Conservation (phyloP, 2,888 invertebrate genomes). For the Trichogramma evanescens region DNA sequence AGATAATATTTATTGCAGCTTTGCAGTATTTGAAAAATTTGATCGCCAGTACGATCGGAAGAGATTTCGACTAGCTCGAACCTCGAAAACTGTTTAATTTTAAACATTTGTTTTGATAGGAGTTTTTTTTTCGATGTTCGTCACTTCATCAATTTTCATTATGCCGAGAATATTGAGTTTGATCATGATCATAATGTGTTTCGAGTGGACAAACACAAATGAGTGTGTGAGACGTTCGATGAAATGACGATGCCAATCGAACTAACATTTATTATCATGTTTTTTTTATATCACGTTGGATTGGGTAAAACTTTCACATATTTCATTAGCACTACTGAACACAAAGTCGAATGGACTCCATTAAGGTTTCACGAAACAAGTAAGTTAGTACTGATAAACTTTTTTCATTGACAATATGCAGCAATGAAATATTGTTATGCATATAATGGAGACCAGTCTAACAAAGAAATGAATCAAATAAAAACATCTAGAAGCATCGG, state of each 20-base stretch:
- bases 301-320: conserved; percentile 22
- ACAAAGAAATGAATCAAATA: too few species aligned
- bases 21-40: too few species aligned
- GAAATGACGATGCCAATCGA: conserved; percentile 21
- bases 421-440: too few species aligned
- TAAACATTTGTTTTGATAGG: conserved; percentile 15
- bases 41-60: background rate
- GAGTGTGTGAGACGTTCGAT: conserved; percentile 14
- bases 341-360: conserved; percentile 19
- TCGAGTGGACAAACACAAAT: conserved; percentile 15
- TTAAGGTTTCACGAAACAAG: background rate
- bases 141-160: conserved; percentile 16
- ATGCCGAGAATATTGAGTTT: background rate
- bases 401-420: background rate
- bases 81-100: conserved; percentile 8
- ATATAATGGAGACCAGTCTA: too few species aligned
- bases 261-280: conserved; percentile 6
- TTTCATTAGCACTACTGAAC: conserved; percentile 27
- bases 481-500: too few species aligned
- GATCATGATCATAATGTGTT: background rate
- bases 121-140: conserved; percentile 8
- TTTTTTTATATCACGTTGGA: conserved; percentile 15
- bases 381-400: background rate
- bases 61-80: conserved; percentile 19
- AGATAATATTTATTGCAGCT: conserved; percentile 6